A percentile compares a stretch with the other conserved stretches of the same genome.
Conservation (phyloP, 2,113 vertebrate genomes). For the Xiphophorus hellerii region DNA sequence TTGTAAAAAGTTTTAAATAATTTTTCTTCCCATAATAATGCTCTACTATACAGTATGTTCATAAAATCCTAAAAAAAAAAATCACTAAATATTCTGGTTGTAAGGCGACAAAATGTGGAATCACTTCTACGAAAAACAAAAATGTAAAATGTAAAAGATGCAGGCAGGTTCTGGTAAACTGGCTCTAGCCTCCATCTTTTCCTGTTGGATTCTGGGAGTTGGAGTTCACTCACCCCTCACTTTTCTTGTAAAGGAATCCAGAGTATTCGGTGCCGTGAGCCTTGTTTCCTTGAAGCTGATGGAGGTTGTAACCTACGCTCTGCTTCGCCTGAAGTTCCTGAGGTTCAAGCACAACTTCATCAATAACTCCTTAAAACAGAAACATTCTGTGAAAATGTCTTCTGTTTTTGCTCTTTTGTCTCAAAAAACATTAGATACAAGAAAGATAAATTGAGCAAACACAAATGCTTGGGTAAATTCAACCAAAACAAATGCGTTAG, state of each 20-base stretch:
- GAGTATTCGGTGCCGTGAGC: conserved; percentile 91
- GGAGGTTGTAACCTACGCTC: conserved; percentile 92
- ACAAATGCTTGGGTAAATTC: too few relatives aligned
- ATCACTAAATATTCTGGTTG: too few relatives aligned
- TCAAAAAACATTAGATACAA: too few relatives aligned
- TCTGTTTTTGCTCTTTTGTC: too few relatives aligned
- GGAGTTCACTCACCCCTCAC: conserved; percentile 86
- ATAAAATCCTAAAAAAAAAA: background rate
- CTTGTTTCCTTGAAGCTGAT: conserved; percentile 98
- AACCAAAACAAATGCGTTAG: too few relatives aligned
- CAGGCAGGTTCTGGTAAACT: background rate
- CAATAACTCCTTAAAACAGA: too few relatives aligned
- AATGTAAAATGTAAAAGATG: background rate
- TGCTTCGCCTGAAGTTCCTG: conserved; percentile 91
- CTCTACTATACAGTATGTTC: background rate
- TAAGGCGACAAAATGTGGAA: too few relatives aligned
- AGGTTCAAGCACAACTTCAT: background rate
- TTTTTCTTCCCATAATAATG: too few relatives aligned
- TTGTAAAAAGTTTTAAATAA: background rate
- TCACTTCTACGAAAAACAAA: background rate
- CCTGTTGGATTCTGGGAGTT: background rate
- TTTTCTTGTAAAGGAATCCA: conserved; percentile 91
- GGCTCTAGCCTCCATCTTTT: background rate
- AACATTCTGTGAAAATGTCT: too few relatives aligned
- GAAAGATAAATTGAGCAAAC: too few relatives aligned